Evolutionary conservation across 2,113 vertebrate species (phyloP).

Genomic region (Elanoides forficatus): DNA sequence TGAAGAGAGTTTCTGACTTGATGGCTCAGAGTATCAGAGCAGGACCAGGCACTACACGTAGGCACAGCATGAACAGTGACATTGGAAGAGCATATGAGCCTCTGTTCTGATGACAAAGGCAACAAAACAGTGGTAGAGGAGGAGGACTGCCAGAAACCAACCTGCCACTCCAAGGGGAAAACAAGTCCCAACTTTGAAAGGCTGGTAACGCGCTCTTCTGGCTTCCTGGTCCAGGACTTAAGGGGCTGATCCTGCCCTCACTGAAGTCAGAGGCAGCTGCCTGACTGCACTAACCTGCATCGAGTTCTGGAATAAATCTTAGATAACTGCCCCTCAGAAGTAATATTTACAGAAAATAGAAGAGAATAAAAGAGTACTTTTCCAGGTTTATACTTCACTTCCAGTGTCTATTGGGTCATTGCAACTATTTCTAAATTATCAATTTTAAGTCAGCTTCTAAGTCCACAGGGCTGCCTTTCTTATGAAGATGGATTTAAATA

Average conservation of each 20-base stretch:
- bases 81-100: not conserved
- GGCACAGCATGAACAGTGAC: accelerated
- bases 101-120: not conserved
- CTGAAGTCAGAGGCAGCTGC: not conserved
- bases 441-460: not conserved
- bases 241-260: not conserved
- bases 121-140: not conserved
- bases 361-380: not conserved
- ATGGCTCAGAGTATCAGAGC: not conserved
- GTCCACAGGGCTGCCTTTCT: not conserved
- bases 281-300: not conserved
- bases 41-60: accelerated
- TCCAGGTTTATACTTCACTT: not conserved
- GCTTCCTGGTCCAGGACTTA: not conserved
- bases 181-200: not conserved
- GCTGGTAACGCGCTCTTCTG: not conserved
- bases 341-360: not conserved
- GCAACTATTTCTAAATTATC: not conserved
- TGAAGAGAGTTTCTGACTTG: not conserved
- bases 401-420: not conserved
- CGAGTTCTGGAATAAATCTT: not conserved
- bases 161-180: not conserved
- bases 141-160: not conserved
- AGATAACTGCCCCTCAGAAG: not conserved
- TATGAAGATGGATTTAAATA: not conserved